Conservation (phyloP, 2,113 vertebrate genomes). For the Antigone vipio region DNA sequence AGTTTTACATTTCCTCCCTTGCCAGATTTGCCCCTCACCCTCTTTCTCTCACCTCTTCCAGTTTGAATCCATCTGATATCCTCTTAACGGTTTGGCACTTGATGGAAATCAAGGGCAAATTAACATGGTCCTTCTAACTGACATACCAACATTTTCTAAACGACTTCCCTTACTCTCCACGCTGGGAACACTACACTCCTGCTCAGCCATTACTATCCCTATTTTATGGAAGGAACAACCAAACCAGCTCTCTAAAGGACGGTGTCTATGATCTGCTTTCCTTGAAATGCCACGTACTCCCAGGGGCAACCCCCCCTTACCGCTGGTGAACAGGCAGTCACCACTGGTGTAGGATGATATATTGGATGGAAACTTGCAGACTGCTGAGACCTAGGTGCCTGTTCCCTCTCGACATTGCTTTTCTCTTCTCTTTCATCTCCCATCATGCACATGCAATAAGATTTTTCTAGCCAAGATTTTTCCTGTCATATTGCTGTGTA, state of each 20-base stretch:
- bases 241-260: background rate
- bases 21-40: background rate
- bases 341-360: background rate
- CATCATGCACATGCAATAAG: accelerated
- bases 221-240: background rate
- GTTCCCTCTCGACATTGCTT: background rate
- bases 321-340: background rate
- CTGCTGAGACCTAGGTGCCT: background rate
- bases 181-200: background rate
- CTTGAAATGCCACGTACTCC: background rate
- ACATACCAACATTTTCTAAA: background rate
- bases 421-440: background rate
- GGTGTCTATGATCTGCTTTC: background rate
- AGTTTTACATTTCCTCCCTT: background rate
- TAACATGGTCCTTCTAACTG: background rate
- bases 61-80: background rate
- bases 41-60: background rate
- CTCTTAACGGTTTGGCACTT: background rate
- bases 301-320: background rate
- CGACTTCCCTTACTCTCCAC: background rate
- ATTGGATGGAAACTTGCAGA: background rate
- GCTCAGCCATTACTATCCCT: background rate
- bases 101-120: background rate
- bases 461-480: background rate
- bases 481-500: background rate